Conservation (phyloP, 1,140 invertebrate genomes). For the Formica selysi region DNA sequence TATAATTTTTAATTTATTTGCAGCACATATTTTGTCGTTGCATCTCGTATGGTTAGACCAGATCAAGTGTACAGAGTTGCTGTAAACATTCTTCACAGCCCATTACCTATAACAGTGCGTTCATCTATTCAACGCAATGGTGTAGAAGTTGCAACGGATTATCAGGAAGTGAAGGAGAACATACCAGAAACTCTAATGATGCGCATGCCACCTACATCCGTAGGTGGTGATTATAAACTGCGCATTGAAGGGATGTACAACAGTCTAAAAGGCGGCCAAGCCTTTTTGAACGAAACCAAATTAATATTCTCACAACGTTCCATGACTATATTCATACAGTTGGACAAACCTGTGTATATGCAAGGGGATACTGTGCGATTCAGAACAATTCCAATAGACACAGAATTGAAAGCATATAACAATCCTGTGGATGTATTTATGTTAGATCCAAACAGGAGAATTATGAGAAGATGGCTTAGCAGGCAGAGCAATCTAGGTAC, state of each 20-base stretch:
- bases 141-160: constrained; percentile 93
- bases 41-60: constrained; percentile 94
- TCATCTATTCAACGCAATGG: constrained; percentile 95
- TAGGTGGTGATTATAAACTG: constrained; percentile 93
- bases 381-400: constrained; percentile 95
- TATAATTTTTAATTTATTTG: constrained; percentile 62
- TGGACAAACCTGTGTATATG: constrained; percentile 98
- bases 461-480: constrained; percentile 96
- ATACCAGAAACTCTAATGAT: constrained; percentile 94
- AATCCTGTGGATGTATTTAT: constrained; percentile 96
- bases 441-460: constrained; percentile 93
- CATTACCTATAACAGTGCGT: constrained; percentile 91
- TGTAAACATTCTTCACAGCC: constrained; percentile 91
- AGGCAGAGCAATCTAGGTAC: constrained; percentile 96
- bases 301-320: constrained; percentile 94
- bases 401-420: constrained; percentile 94
- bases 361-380: constrained; percentile 96
- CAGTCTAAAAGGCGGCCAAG: constrained; percentile 93
- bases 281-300: constrained; percentile 94
- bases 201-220: constrained; percentile 93
- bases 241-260: constrained; percentile 96
- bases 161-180: constrained; percentile 91
- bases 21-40: constrained; percentile 95
- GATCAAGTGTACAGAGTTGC: constrained; percentile 94
- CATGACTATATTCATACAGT: constrained; percentile 98